phyloP scores from a whole-genome alignment of 2,888 invertebrate species.

The Callosobruchus maculatus region DNA sequence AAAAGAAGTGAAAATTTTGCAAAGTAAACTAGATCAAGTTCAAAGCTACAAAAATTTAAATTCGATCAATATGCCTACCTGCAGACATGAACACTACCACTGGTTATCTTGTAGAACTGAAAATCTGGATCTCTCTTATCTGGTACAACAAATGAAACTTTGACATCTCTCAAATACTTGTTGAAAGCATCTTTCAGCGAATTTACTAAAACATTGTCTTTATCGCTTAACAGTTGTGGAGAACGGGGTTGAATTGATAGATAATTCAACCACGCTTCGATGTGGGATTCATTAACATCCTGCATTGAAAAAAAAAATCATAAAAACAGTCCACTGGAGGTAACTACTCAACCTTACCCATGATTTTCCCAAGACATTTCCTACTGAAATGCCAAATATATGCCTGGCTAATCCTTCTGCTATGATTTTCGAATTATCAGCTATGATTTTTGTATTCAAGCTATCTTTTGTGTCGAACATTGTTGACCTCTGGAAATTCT shows the following conservation, averaged over 20 bases:
- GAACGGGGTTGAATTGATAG: conserved; percentile 71
- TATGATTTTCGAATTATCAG: conserved; percentile 67
- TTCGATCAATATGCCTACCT: conserved; percentile 55
- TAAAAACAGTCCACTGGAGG: conserved; percentile 1
- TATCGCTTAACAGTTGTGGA: conserved; percentile 65
- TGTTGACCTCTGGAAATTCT: conserved; percentile 59
- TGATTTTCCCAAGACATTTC: conserved; percentile 68
- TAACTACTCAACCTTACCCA: conserved; percentile 56
- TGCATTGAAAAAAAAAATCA: conserved; percentile 43
- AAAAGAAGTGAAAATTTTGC: too few species aligned
- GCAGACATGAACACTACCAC: conserved; percentile 79
- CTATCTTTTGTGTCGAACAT: conserved; percentile 61
- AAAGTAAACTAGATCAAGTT: too few species aligned
- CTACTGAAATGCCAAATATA: conserved; percentile 68
- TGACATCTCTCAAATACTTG: conserved; percentile 75
- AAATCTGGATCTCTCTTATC: conserved; percentile 92
- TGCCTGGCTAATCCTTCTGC: conserved; percentile 83
- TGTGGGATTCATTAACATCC: conserved; percentile 70
- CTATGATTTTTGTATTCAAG: conserved; percentile 56
- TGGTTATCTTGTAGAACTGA: conserved; percentile 81
- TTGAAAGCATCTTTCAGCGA: conserved; percentile 70
- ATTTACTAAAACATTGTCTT: conserved; percentile 64
- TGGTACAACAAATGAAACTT: conserved; percentile 63
- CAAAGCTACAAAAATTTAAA: neutral
- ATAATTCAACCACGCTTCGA: conserved; percentile 74